Evolutionary conservation across 2,797 vertebrate species (phyloP).

Genomic region (Anabas testudineus): DNA sequence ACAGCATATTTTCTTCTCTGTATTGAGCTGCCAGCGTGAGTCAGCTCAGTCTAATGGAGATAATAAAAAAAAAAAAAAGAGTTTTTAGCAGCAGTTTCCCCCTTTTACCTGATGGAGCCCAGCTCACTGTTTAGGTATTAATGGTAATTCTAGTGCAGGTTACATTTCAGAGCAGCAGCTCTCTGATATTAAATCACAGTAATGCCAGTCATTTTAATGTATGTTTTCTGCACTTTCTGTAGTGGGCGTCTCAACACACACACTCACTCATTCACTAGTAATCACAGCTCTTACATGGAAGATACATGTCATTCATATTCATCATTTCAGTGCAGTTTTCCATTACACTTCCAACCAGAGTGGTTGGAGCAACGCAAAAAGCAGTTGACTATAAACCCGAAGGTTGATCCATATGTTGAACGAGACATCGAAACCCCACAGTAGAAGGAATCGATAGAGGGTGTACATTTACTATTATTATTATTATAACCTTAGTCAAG

Average conservation of each 20-base stretch:
- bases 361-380: too few species aligned
- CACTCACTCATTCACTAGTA: not conserved
- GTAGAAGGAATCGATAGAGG: too few species aligned
- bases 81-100: not conserved
- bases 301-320: not conserved
- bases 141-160: slow-evolving; percentile 10
- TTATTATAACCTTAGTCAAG: too few species aligned
- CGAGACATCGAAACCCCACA: too few species aligned
- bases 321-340: not conserved
- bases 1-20: not conserved
- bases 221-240: not conserved
- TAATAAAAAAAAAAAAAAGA: not conserved
- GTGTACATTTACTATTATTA: too few species aligned
- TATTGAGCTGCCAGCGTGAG: not conserved
- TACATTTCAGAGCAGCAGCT: not conserved
- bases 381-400: too few species aligned
- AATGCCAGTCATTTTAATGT: slow-evolving; percentile 10
- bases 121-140: not conserved
- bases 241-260: not conserved
- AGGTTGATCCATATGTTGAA: too few species aligned
- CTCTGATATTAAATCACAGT: not conserved
- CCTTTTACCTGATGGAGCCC: not conserved
- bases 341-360: not conserved
- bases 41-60: not conserved
- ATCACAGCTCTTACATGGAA: not conserved